Base-by-base conservation (phyloP, 1,140 invertebrate genomes). In the Formica selysi region DNA sequence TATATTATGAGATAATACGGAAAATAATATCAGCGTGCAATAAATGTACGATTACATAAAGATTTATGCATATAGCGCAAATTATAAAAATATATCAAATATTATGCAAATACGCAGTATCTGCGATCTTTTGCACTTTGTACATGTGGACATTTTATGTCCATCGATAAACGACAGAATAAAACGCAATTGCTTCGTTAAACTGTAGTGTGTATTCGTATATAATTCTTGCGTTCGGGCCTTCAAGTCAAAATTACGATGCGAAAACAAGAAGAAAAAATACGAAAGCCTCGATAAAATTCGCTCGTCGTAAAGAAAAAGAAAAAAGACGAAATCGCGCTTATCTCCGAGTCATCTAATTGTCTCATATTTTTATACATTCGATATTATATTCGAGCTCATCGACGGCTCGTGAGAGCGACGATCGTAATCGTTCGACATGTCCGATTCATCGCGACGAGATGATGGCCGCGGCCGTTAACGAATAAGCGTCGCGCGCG, bases 341-440 rank as follows among this genome's bases (percentile, higher is more conserved):
- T 26, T 32, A 19, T 54, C 70, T 51, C 6, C 5, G 13, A 51
- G 26, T 10, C 44, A 26, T 16, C 54, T 62, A 44, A 61, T 83
- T 61, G 57, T 51, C 26, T 62, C 67, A 44, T 74, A 48, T 74
- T 48, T 81, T 73, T 13, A 57, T 74, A 38, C 54, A 61, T 73
- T 70, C 26, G 8, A 62, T 62, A 61, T 61, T 61, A 48, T 19
- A 57, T 13, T 2, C 29, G 16, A 57, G 36, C 41, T 80, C 70
- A 80, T 80, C 78, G 76, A 32, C 29, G 44, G 32, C 62, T 80
- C 64, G 44, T 67, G 36, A 38, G 48, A 38, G 19, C 36, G 54
- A 6, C 68, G 26, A 62, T 83, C 68, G 54, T 83, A 73, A 83
- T 83, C 68, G 16, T 48, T 54, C 48, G 73, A 74, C 57, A 4